Percentiles rank a stretch among this genome's conserved stretches.
Evolutionary conservation across 2,797 vertebrate species (phyloP).

Genomic region (Arctocebus calabarensis): DNA sequence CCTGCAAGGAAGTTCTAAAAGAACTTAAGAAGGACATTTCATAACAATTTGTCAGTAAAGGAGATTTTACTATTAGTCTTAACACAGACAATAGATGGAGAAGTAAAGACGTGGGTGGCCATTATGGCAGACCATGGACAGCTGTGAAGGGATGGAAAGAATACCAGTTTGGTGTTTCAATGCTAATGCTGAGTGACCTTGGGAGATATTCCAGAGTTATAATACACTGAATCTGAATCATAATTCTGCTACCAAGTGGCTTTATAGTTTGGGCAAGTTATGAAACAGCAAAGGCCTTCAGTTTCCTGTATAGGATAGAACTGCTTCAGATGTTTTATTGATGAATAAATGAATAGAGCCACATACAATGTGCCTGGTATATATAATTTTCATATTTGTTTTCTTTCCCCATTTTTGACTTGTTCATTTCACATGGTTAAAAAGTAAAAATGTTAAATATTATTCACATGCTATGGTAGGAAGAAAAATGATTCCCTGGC

Average conservation of each 20-base stretch:
- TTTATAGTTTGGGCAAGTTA: slow-evolving; percentile 5
- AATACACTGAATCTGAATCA: not conserved
- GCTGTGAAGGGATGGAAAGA: not conserved
- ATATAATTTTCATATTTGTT: not conserved
- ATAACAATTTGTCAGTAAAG: not conserved
- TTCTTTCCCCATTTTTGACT: not conserved
- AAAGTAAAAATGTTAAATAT: not conserved
- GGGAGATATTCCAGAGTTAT: not conserved
- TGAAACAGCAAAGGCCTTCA: not conserved
- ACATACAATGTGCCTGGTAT: not conserved
- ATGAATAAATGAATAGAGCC: not conserved
- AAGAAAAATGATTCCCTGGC: not conserved
- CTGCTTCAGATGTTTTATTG: not conserved
- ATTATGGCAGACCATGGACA: not conserved
- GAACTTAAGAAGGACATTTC: not conserved
- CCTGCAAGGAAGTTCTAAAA: not conserved
- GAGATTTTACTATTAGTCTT: not conserved
- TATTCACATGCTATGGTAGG: not conserved
- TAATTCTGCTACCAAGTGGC: not conserved
- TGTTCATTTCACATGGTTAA: not conserved
- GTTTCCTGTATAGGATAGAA: not conserved
- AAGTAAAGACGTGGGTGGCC: not conserved
- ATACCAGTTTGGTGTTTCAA: not conserved
- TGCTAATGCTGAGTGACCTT: not conserved
- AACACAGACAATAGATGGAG: not conserved